Conservation (phyloP, 2,888 invertebrate species). For the Colostygia pectinataria region DNA sequence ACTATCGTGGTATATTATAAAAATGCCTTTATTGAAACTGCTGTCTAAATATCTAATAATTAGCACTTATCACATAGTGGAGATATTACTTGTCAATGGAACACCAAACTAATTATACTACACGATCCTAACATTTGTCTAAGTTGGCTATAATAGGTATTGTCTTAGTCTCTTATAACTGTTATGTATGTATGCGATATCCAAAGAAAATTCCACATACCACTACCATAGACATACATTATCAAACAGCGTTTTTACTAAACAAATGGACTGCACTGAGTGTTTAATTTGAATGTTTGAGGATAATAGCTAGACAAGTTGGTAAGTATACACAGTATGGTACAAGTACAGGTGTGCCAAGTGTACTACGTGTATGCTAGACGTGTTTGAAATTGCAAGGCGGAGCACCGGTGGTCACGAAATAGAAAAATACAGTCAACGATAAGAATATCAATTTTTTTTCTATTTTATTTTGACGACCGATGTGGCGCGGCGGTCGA, state of each 20-base stretch:
- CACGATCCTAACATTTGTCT: too few relatives aligned
- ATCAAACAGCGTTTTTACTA: constrained; percentile 34
- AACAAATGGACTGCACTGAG: constrained; percentile 35
- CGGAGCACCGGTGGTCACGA: constrained; percentile 30
- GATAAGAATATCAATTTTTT: too few relatives aligned
- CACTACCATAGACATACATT: constrained; percentile 5
- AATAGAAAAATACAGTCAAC: constrained; percentile 18
- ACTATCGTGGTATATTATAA: too few relatives aligned
- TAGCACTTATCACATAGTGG: too few relatives aligned
- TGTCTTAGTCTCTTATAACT: background rate
- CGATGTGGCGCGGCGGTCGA: too few relatives aligned
- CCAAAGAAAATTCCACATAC: constrained; percentile 20
- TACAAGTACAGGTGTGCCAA: constrained; percentile 26
- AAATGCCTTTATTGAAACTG: too few relatives aligned
- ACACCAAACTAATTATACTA: too few relatives aligned
- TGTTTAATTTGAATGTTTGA: constrained; percentile 45
- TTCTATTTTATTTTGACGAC: too few relatives aligned
- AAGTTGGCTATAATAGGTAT: too few relatives aligned
- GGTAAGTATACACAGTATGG: constrained; percentile 18
- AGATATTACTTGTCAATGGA: too few relatives aligned
- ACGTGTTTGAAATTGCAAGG: constrained; percentile 28
- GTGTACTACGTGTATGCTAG: constrained; percentile 14
- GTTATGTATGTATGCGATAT: constrained; percentile 9
- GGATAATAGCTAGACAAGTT: constrained; percentile 41
- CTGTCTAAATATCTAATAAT: too few relatives aligned